Conservation (phyloP, 2,113 vertebrate species). For the Mobula birostris region DNA sequence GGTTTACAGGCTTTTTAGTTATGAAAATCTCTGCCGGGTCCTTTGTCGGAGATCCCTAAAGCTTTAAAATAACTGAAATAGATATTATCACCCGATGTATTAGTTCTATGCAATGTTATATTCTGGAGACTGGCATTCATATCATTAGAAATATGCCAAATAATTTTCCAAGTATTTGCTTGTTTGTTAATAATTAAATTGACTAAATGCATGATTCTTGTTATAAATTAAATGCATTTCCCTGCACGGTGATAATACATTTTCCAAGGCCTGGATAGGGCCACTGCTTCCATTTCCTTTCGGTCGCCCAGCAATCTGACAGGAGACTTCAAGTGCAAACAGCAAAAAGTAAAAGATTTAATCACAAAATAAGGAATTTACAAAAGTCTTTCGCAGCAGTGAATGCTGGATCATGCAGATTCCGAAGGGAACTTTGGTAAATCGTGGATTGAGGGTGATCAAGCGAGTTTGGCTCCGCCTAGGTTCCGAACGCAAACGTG, state of each 20-base stretch:
- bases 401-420: no score
- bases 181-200: neutral
- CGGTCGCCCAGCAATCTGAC: neutral
- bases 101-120: constrained; percentile 22
- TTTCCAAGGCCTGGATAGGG: neutral
- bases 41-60: neutral
- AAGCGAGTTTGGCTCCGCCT: no score
- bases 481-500: neutral
- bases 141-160: neutral
- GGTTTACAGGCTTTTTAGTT: neutral
- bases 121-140: neutral
- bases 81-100: neutral
- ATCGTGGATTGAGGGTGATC: neutral
- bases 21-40: neutral
- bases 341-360: neutral
- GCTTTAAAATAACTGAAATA: constrained; percentile 5
- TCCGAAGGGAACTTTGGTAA: neutral
- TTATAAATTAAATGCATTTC: neutral
- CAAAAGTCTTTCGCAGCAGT: neutral
- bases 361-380: neutral
- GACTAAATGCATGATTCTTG: no score
- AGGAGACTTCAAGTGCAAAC: neutral
- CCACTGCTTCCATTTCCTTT: neutral
- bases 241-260: neutral
- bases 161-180: neutral